Evolutionary conservation across 2,888 invertebrate species (phyloP), one percentile per base, ranked within the genome.

Genomic region (Hanleya hanleyi): DNA sequence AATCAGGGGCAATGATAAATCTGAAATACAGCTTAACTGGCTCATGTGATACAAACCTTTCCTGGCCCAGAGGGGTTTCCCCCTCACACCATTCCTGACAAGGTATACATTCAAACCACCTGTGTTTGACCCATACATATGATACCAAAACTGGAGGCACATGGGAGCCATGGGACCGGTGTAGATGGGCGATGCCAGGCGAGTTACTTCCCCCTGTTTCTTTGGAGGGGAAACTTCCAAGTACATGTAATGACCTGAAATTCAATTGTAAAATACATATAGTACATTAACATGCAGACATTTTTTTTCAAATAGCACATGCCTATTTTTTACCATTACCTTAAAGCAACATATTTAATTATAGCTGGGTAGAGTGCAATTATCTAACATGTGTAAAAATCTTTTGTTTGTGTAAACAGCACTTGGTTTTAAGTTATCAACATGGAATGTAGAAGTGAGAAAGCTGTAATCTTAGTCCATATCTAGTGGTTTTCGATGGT

Each of bases 171-270:
- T 82, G 1, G 78, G 71, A 2, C 49, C 62, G 15, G 73, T 74
- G 61, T 80, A 81, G 1, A 77, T 74, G 1, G 83, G 81, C 37
- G 81, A 81, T 7, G 77, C 36, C 18, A 85, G 72, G 32, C 95
- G 92, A 0, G 96, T 95, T 0, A 93, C 93, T 73, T 94, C 94
- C 81, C 95, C 94, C 68, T 91, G 91, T 6, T 91, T 81, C 18
- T 93, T 91, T 0, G 91, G 90, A 0, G 95, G 93, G 4, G 92
- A 89, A 26, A 95, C 94, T 86, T 97, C 96, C 75, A 96, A 94
- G 83, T 95, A 95, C 93, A 97, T 94, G 89, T 95, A 97, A 87
- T 84, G 79, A 22, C 87, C 87, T 84, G 51, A 26, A 73, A 62
- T n/a, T n/a, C 22, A 62, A 62, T 50, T 18, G 18, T 22, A 29